Percentiles rank a stretch among this genome's conserved stretches.
Evolutionary conservation across 2,113 vertebrate species (phyloP).

Genomic region (Micronisus gabar): DNA sequence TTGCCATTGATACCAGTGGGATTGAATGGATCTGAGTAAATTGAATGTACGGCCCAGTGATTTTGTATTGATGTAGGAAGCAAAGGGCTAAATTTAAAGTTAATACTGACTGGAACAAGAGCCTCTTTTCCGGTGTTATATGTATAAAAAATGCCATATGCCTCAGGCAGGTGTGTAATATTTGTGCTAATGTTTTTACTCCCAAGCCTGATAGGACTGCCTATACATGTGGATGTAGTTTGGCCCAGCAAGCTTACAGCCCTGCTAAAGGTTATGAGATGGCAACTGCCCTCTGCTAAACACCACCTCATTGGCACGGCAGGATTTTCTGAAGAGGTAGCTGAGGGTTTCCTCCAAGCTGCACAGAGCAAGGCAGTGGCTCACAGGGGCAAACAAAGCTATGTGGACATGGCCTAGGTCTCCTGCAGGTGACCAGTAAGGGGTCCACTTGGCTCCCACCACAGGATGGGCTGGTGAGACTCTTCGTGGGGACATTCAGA

Average conservation of each 20-base stretch:
- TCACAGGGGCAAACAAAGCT: neutral
- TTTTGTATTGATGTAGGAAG: neutral
- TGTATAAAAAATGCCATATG: neutral
- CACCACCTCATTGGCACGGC: neutral
- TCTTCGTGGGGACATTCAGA: neutral
- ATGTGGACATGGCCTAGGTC: neutral
- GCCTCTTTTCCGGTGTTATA: neutral
- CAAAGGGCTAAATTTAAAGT: neutral
- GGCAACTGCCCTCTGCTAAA: neutral
- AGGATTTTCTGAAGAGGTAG: neutral
- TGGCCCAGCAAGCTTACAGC: neutral
- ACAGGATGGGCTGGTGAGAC: neutral
- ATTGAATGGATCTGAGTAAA: neutral
- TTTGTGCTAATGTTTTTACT: neutral
- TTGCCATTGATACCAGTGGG: neutral
- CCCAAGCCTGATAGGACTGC: neutral
- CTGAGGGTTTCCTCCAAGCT: neutral
- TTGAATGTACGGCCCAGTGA: neutral
- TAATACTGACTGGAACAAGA: neutral
- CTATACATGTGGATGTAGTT: rapidly evolving
- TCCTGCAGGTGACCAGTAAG: neutral
- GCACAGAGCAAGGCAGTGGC: neutral
- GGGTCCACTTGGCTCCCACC: rapidly evolving
- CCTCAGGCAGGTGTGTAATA: neutral
- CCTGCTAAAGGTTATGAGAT: neutral